phyloP scores from a whole-genome alignment of 64 coral and sea anemone genomes.

The Stylophora pistillata region DNA sequence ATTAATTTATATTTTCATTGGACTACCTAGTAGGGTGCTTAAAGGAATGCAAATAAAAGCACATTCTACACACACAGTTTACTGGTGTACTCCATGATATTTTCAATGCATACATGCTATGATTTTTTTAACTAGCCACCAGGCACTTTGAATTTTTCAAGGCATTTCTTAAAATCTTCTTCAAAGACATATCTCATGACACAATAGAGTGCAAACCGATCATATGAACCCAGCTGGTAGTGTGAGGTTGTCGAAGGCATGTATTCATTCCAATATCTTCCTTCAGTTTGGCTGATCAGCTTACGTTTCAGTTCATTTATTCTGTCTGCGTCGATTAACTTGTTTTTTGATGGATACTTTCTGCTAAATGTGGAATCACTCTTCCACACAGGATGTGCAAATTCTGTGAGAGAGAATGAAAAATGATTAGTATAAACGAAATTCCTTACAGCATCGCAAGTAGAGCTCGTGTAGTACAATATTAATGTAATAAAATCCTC shows the following conservation, averaged over 20 bases:
- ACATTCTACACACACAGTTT: too few relatives aligned
- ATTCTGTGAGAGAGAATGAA: slow-evolving; percentile 29
- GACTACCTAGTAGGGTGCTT: too few relatives aligned
- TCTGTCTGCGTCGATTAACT: slow-evolving; percentile 70
- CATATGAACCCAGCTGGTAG: slow-evolving; percentile 48
- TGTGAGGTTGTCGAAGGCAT: slow-evolving; percentile 51
- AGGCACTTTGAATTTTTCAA: slow-evolving; percentile 7
- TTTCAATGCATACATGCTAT: not conserved
- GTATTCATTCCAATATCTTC: slow-evolving; percentile 61
- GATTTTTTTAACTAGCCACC: slow-evolving; percentile 6
- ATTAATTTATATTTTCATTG: too few relatives aligned
- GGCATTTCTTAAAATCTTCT: slow-evolving; percentile 29
- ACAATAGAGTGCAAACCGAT: slow-evolving; percentile 35
- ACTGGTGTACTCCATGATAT: too few relatives aligned
- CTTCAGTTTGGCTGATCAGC: slow-evolving; percentile 74
- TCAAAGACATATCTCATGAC: slow-evolving; percentile 29
- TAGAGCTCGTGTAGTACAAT: too few relatives aligned
- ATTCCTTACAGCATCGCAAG: too few relatives aligned
- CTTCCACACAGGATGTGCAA: slow-evolving; percentile 64
- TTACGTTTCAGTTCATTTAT: slow-evolving; percentile 77
- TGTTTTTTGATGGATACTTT: slow-evolving; percentile 73
- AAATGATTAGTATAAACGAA: not conserved
- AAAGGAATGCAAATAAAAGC: too few relatives aligned
- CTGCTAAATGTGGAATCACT: slow-evolving; percentile 72
- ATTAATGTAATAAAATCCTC: too few relatives aligned